Percentiles rank a stretch among this genome's conserved stretches.
Conservation (phyloP, 2,797 vertebrate species). For the Ambastaia sidthimunki region DNA sequence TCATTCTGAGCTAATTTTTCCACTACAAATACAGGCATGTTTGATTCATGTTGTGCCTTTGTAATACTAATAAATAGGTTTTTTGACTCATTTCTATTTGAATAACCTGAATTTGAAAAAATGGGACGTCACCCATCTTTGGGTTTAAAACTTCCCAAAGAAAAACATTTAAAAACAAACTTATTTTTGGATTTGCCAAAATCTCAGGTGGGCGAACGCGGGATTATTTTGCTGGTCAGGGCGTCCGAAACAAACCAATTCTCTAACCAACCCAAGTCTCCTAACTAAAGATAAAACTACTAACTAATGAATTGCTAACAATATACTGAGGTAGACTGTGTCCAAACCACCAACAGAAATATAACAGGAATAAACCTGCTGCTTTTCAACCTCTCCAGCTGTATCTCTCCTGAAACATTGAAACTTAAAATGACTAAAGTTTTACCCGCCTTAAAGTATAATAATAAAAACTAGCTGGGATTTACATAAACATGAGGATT, state of each 20-base stretch:
- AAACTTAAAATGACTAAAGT: slow-evolving; percentile 41
- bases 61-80: background rate
- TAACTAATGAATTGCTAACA: slow-evolving; percentile 76
- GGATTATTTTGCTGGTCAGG: slow-evolving; percentile 8
- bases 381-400: slow-evolving; percentile 58
- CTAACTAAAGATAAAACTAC: slow-evolving; percentile 65
- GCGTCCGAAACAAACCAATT: background rate
- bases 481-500: slow-evolving; percentile 77
- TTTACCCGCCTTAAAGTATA: slow-evolving; percentile 62
- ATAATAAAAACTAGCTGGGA: slow-evolving; percentile 78
- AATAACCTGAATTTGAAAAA: background rate
- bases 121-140: background rate
- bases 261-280: slow-evolving; percentile 57
- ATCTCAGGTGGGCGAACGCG: background rate
- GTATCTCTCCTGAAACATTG: slow-evolving; percentile 58
- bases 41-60: background rate
- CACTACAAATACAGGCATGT: background rate
- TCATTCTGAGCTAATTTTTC: background rate
- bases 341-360: slow-evolving; percentile 78
- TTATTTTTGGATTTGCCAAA: background rate
- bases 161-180: background rate
- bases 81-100: background rate
- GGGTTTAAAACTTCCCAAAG: slow-evolving; percentile 16
- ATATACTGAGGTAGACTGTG: slow-evolving; percentile 94
- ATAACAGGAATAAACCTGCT: slow-evolving; percentile 62